A percentile compares a stretch with the other conserved stretches of the same genome.
Conservation (phyloP, 2,113 vertebrate species). For the Tupaia tana region DNA sequence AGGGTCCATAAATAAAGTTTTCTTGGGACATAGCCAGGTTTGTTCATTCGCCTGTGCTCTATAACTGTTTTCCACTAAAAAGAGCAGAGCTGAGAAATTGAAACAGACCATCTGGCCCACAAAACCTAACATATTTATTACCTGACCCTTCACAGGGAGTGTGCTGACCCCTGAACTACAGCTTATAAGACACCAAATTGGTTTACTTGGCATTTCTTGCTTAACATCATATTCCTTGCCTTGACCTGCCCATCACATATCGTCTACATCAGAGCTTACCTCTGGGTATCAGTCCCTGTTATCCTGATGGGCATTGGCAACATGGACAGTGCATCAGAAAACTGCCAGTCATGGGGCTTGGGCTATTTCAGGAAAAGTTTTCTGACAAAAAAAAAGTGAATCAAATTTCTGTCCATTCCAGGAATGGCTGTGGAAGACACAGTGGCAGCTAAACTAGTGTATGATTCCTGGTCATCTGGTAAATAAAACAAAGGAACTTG, state of each 20-base stretch:
- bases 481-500: slow-evolving; percentile 71
- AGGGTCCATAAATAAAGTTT: background rate
- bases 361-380: background rate
- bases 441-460: slow-evolving; percentile 94
- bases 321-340: background rate
- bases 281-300: background rate
- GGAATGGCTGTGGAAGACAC: slow-evolving; percentile 96
- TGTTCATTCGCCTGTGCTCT: background rate
- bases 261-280: background rate
- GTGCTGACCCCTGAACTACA: background rate
- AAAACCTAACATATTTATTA: background rate
- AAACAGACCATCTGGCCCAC: background rate
- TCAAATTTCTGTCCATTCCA: slow-evolving; percentile 81
- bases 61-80: background rate
- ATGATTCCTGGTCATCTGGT: slow-evolving; percentile 91
- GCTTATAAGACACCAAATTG: background rate
- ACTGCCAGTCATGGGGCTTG: background rate
- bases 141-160: background rate
- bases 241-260: background rate
- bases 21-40: background rate
- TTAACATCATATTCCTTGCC: background rate
- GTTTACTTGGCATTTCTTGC: background rate
- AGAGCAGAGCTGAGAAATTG: background rate
- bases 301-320: no score
- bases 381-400: slow-evolving; percentile 47